Conservation (phyloP, 53 echinoderm and acorn worm genomes). For the Mesocentrotus franciscanus region DNA sequence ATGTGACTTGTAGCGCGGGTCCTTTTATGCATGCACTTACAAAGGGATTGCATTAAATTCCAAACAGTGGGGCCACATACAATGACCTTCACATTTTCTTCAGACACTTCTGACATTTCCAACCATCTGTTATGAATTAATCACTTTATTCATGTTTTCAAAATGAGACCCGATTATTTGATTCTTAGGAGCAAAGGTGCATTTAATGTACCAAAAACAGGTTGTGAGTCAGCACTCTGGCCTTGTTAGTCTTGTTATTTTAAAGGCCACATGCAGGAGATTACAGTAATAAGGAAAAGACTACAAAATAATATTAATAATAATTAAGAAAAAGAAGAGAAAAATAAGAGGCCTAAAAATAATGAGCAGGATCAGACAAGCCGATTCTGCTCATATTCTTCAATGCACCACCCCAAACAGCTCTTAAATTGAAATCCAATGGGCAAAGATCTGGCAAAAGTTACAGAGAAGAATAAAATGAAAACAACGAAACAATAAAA, state of each 20-base stretch:
- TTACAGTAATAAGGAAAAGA: no score
- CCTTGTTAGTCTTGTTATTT: neutral
- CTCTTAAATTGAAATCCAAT: neutral
- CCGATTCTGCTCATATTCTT: no score
- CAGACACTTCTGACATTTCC: neutral
- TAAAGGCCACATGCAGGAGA: neutral
- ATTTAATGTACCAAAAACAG: neutral
- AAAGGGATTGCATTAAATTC: neutral
- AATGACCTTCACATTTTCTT: slow-evolving; percentile 4
- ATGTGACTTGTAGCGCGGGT: no score
- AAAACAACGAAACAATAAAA: no score
- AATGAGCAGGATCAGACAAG: no score
- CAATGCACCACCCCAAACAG: neutral
- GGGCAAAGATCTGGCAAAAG: neutral
- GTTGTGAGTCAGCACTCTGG: neutral
- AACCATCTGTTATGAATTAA: neutral
- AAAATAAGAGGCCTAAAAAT: no score
- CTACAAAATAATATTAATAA: no score
- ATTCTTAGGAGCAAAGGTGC: neutral
- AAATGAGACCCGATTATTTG: neutral
- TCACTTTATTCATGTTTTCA: neutral
- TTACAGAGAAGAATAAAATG: neutral
- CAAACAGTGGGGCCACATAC: neutral
- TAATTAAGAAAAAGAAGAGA: no score
- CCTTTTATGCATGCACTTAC: neutral